Evolutionary conservation across 2,888 invertebrate species (phyloP), one percentile per base, ranked within the genome.

Genomic region (Troides oblongomaculatus): DNA sequence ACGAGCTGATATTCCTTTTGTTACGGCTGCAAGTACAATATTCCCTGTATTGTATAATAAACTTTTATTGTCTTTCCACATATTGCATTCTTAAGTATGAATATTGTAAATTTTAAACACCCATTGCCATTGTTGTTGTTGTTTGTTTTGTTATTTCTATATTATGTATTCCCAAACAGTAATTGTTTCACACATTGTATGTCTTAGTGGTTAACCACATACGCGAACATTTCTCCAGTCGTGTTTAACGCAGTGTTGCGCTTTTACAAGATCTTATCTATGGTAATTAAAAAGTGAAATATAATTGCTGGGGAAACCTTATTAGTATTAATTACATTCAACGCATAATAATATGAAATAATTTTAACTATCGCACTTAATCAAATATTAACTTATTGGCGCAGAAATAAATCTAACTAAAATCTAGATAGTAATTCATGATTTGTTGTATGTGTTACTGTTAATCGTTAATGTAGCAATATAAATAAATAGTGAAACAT

Each of bases 1-100:
- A 81, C 80, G 81, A 81, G 78, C 76, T 75, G 73, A 77, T 75
- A 78, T 78, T 75, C 76, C 77, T 77, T 80, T 80, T 74, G 75
- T 80, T 57, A 59, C 78, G 74, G 78, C 77, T 78, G 75, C 75
- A 72, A 73, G 21, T 56, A 56, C 56, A 14, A 60, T 60, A 17
- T 30, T 25, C 8, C 25, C 18, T 12, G 21, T 39, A 5, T 50
- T 4, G 10, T 30, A 23, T 43, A 58, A 23, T 43, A 46, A 46
- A 46, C 59, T 56, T 56, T 36, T 56, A 56, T 57, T 57, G 21
- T 57, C 57, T 57, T n/a, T n/a, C 21, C 21, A 57, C 21, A 21
- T 21, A 57, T 5, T 21, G 57, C 21, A 14, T 17, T 14, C 50
- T 0, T 14, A 14, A 50, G 17, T 14, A 14, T 14, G 10, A 8